These are phyloP conservation scores for Daktulosphaira vitifoliae DNA, from an alignment of 1,140 invertebrate genomes.

Conservation along the genomic window DNA sequence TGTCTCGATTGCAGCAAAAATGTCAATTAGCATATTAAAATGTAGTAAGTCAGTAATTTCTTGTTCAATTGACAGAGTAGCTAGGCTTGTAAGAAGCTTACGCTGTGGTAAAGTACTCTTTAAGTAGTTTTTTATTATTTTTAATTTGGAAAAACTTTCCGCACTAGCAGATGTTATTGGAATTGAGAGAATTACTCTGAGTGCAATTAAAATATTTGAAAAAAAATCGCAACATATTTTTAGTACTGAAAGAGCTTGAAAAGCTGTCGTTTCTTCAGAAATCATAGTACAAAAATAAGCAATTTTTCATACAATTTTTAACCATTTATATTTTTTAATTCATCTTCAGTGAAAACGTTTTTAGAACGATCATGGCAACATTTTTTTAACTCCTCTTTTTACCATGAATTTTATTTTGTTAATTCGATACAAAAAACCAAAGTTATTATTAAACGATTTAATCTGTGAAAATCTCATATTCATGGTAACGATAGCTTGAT, in stretches of 20 bases:
- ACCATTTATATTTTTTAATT: too few species aligned
- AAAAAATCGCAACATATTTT: neutral
- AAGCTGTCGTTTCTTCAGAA: too few species aligned
- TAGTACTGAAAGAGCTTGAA: neutral
- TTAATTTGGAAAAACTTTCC: neutral
- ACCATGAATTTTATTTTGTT: too few species aligned
- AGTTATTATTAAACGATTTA: conserved; percentile 16
- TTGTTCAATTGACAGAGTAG: neutral
- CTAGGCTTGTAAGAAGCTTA: conserved; percentile 18
- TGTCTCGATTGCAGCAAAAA: neutral
- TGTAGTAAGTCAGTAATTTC: neutral
- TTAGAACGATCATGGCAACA: too few species aligned
- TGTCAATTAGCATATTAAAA: neutral
- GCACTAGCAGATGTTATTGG: neutral
- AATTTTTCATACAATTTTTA: neutral
- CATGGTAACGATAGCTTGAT: too few species aligned
- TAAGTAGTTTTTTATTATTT: neutral
- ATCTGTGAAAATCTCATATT: neutral
- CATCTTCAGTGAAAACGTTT: too few species aligned
- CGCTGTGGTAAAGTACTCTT: neutral
- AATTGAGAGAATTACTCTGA: neutral
- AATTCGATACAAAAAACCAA: conserved; percentile 7
- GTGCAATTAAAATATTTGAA: neutral
- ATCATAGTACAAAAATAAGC: neutral
- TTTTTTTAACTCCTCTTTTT: too few species aligned